These are phyloP conservation scores for Blennius ocellaris DNA, from an alignment of 2,113 vertebrate species.

Conservation along the genomic window DNA sequence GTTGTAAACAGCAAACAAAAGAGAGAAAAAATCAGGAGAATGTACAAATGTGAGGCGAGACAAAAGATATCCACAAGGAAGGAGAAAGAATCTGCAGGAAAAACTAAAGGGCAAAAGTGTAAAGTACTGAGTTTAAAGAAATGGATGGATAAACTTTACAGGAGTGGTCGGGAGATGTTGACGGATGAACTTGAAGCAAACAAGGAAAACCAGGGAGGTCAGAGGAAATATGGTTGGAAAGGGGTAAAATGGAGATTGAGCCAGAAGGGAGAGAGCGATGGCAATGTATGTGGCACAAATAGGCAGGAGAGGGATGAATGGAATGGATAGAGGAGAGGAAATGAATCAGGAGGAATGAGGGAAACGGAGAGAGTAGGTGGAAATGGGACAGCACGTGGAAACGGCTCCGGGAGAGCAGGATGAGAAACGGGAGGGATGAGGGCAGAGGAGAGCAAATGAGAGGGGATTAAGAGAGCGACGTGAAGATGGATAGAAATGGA, in stretches of 20 bases:
- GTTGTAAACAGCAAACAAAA: conserved; percentile 30
- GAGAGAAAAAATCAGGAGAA: conserved; percentile 25
- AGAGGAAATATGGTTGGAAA: conserved; percentile 55
- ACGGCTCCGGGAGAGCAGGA: conserved; percentile 49
- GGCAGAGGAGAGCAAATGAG: conserved; percentile 76
- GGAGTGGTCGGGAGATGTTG: conserved; percentile 21
- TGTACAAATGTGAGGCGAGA: not conserved
- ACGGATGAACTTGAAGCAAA: conserved; percentile 13
- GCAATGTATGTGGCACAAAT: conserved; percentile 43
- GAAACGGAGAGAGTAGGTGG: conserved; percentile 69
- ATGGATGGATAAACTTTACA: conserved; percentile 34
- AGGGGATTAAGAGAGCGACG: conserved; percentile 81
- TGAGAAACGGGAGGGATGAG: conserved; percentile 63
- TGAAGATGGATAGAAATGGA: conserved; percentile 81
- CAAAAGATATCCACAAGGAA: conserved; percentile 19
- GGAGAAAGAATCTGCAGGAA: not conserved
- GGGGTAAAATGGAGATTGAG: conserved; percentile 31
- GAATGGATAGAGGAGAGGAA: conserved; percentile 53
- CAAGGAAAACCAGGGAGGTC: conserved; percentile 35
- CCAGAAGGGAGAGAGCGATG: conserved; percentile 36
- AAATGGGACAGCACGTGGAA: conserved; percentile 72
- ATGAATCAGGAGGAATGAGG: conserved; percentile 72
- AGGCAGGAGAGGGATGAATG: conserved; percentile 61
- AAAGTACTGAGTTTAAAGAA: conserved; percentile 35
- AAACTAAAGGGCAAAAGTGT: conserved; percentile 16